A percentile compares a stretch with the other conserved stretches of the same genome.
Evolutionary conservation across 2,888 invertebrate species (phyloP).

Genomic region (Hyles lineata): DNA sequence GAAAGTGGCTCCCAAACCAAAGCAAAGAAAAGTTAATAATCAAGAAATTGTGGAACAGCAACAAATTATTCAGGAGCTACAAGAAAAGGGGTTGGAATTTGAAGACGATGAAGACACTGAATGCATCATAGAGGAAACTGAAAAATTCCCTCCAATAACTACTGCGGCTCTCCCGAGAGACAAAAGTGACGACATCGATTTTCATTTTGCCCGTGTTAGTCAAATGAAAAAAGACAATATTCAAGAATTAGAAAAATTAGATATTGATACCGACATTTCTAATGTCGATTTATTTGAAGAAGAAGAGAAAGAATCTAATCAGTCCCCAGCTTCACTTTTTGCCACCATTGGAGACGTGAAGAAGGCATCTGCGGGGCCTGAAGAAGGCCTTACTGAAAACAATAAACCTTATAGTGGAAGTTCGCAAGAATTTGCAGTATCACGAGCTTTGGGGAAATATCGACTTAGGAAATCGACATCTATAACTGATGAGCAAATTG

Average conservation of each 20-base stretch:
- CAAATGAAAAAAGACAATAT: slow-evolving; percentile 82
- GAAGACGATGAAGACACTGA: slow-evolving; percentile 66
- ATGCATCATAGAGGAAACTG: slow-evolving; percentile 70
- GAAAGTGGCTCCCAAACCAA: slow-evolving; percentile 83
- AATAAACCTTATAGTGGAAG: slow-evolving; percentile 86
- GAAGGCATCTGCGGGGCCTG: slow-evolving; percentile 82
- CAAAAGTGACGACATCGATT: slow-evolving; percentile 81
- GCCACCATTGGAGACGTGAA: slow-evolving; percentile 91
- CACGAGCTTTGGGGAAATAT: slow-evolving; percentile 92
- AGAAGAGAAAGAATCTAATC: slow-evolving; percentile 85
- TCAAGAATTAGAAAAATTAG: slow-evolving; percentile 80
- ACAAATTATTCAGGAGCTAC: slow-evolving; percentile 77
- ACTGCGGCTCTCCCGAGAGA: slow-evolving; percentile 67
- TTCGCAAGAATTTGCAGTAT: slow-evolving; percentile 93
- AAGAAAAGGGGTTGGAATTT: slow-evolving; percentile 75
- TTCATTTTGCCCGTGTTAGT: slow-evolving; percentile 82
- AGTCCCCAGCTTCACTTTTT: slow-evolving; percentile 88
- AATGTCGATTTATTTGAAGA: slow-evolving; percentile 86
- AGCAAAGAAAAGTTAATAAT: slow-evolving; percentile 76
- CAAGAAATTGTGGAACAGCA: slow-evolving; percentile 82
- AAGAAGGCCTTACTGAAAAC: slow-evolving; percentile 85
- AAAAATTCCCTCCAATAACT: slow-evolving; percentile 53
- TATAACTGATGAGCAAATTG: slow-evolving; percentile 88
- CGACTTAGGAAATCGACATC: slow-evolving; percentile 89
- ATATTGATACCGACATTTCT: slow-evolving; percentile 85